Evolutionary conservation across 2,113 vertebrate genomes (phyloP), one percentile per base, ranked within the genome.

Genomic region (Gallinago media): DNA sequence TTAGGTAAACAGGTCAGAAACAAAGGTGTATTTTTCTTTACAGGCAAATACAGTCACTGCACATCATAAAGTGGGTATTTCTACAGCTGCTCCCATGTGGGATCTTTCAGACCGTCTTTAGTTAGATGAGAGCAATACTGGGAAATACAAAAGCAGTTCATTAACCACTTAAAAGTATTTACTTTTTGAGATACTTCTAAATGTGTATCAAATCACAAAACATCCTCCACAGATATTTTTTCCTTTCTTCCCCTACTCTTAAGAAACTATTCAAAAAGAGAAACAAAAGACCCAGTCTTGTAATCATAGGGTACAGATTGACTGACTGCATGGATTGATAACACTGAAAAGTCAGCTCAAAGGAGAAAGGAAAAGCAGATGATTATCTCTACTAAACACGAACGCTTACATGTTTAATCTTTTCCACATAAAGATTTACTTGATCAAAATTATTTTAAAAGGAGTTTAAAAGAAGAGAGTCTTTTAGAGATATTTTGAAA

Each of bases 1-100:
- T 61, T 61, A 88, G 91, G 74, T 92, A 89, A 67, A 85, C 63
- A 80, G 70, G 44, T 80, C 42, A 61, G 86, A 86, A 85, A 90
- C 26, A 79, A 91, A 91, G 58, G 9, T 40, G 19, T 55, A 32
- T 77, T 81, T 90, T 88, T 81, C 31, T 85, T 71, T 58, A 80
- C 42, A 81, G 72, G 71, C 46, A 61, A 73, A 70, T 63, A 66
- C 3, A 92, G 11, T 62, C 46, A 62, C 49, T 72, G 17, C 16
- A 47, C 52, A 50, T 66, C 68, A 68, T 87, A 81, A 77, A 92
- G 56, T 25, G 26, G 3, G 5, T 42, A 44, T 82, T 95, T 73
- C 79, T 82, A 54, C 62, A 85, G 47, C 72, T 84, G 59, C 31
- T 91, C 42, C 31, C 54, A 58, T 58, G 61, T 18, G 32, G 56